Conservation (phyloP, 2,888 invertebrate genomes). For the Drosophila barbarae region DNA sequence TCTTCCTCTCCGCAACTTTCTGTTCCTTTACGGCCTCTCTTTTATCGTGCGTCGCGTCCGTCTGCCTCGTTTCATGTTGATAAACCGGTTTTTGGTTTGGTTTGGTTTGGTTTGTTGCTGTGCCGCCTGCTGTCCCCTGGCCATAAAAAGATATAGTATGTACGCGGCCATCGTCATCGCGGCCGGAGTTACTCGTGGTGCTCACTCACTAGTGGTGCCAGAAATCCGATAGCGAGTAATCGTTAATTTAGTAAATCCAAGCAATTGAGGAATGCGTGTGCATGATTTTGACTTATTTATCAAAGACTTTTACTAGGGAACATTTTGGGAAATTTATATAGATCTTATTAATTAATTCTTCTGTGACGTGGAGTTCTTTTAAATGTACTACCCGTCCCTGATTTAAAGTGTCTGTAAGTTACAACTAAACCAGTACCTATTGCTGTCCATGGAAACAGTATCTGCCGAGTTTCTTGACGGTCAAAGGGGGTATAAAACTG, state of each 20-base stretch:
- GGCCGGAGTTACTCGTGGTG: conserved; percentile 26
- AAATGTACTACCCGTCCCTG: too few relatives aligned
- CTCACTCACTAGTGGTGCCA: conserved; percentile 18
- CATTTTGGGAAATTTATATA: background rate
- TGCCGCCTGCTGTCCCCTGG: conserved; percentile 37
- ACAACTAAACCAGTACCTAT: background rate
- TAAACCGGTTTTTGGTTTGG: conserved; percentile 64
- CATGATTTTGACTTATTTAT: conserved; percentile 4
- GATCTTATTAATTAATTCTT: background rate
- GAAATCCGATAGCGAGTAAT: conserved; percentile 15
- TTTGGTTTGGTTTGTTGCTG: conserved; percentile 33
- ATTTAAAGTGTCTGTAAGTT: background rate
- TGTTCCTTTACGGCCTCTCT: conserved; percentile 52
- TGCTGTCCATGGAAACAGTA: background rate
- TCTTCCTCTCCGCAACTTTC: conserved; percentile 6
- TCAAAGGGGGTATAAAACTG: background rate
- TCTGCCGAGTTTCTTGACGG: background rate
- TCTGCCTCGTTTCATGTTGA: conserved; percentile 54
- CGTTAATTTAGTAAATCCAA: conserved; percentile 11
- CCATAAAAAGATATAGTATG: conserved; percentile 42
- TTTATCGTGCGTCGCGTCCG: conserved; percentile 61
- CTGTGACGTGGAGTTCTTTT: too few relatives aligned
- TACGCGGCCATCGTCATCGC: conserved; percentile 40
- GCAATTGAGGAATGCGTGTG: conserved; percentile 3
- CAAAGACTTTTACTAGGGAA: background rate